Percentiles rank a stretch among this genome's conserved stretches.
phyloP scores from a whole-genome alignment of 2,113 vertebrate genomes.

The Ancistrus triradiatus region DNA sequence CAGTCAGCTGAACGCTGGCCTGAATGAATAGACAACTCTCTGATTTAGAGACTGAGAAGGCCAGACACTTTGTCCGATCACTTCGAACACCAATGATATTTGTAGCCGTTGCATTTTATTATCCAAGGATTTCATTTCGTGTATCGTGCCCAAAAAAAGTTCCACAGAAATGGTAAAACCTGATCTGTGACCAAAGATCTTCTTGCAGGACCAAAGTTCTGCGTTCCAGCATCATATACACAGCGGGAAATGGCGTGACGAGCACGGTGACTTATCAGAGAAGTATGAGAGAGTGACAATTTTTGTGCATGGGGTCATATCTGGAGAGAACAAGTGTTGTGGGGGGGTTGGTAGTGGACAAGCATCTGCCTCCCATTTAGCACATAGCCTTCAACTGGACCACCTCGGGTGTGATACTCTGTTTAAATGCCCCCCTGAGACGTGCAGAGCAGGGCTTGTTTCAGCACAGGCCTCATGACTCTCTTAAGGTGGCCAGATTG shows the following conservation, averaged over 20 bases:
- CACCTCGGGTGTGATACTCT: constrained; percentile 42
- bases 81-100: not conserved
- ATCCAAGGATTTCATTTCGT: constrained; percentile 13
- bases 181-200: constrained; percentile 12
- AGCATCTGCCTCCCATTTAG: constrained; percentile 58
- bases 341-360: constrained; percentile 5
- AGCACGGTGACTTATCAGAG: constrained; percentile 33
- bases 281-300: constrained; percentile 28
- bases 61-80: not conserved
- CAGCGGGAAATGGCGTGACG: constrained; percentile 10
- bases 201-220: not conserved
- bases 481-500: constrained; percentile 53
- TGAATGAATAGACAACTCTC: not conserved
- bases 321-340: not conserved
- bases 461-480: constrained; percentile 43
- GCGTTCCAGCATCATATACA: constrained; percentile 16
- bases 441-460: constrained; percentile 32
- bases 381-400: constrained; percentile 43
- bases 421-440: constrained; percentile 44
- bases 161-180: constrained; percentile 16
- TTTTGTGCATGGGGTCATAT: constrained; percentile 32
- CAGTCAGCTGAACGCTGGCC: not conserved
- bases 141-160: constrained; percentile 6
- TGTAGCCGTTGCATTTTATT: constrained; percentile 5
- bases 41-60: not conserved